Percentiles rank a stretch among this genome's conserved stretches.
Evolutionary conservation across 2,113 vertebrate species (phyloP).

Genomic region (Stigmatopora nigra): DNA sequence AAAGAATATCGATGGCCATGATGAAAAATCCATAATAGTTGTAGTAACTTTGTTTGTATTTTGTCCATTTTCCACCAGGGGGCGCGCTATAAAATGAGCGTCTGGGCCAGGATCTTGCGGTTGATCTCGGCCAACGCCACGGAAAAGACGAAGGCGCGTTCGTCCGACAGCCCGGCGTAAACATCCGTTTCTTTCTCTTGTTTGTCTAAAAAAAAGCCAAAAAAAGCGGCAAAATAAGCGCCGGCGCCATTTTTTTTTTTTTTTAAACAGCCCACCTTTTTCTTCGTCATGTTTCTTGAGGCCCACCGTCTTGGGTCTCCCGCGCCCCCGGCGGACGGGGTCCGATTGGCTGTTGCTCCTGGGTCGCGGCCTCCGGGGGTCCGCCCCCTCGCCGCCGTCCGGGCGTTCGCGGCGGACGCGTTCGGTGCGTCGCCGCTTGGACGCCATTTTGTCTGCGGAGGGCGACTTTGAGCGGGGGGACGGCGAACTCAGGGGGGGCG

Average conservation of each 20-base stretch:
- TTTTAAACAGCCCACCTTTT: conserved; percentile 80
- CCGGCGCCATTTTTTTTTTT: too few relatives aligned
- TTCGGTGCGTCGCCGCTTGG: conserved; percentile 89
- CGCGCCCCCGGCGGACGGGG: conserved; percentile 85
- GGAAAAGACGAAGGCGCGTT: conserved; percentile 97
- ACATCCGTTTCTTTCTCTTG: conserved; percentile 97
- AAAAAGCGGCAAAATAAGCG: conserved; percentile 18
- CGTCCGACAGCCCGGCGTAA: conserved; percentile 94
- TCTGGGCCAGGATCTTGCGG: conserved; percentile 97
- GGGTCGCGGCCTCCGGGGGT: conserved; percentile 82
- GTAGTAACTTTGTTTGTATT: too few relatives aligned
- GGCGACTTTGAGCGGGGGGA: too few relatives aligned
- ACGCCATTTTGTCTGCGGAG: conserved; percentile 82
- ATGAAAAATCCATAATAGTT: too few relatives aligned
- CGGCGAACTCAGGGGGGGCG: too few relatives aligned
- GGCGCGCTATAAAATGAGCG: conserved; percentile 78
- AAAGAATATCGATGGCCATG: too few relatives aligned
- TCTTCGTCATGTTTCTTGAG: conserved; percentile 94
- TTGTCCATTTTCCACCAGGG: too few relatives aligned
- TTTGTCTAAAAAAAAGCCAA: conserved; percentile 78
- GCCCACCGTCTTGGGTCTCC: conserved; percentile 85
- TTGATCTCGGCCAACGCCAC: conserved; percentile 99
- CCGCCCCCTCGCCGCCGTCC: conserved; percentile 80
- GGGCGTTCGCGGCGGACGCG: conserved; percentile 87
- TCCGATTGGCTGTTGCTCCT: conserved; percentile 90